Evolutionary conservation across 2,888 invertebrate species (phyloP).

Genomic region (Thymelicus sylvestris): DNA sequence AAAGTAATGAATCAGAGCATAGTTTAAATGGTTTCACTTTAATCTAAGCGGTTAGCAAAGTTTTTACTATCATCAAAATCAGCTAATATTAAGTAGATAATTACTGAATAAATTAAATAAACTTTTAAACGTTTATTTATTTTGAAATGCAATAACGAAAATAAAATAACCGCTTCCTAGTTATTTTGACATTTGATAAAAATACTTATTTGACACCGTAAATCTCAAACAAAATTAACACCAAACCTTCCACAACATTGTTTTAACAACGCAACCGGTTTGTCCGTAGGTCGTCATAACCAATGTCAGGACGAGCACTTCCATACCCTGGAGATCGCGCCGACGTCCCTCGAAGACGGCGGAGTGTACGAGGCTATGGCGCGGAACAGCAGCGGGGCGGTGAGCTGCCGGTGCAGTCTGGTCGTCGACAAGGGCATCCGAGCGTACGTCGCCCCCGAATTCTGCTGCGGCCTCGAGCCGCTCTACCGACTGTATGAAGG

Average conservation of each 20-base stretch:
- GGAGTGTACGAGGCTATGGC: slow-evolving; percentile 93
- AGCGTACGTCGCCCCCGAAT: slow-evolving; percentile 92
- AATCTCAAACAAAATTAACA: too few species aligned
- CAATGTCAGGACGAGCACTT: slow-evolving; percentile 90
- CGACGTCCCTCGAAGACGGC: slow-evolving; percentile 90
- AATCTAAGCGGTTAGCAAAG: too few species aligned
- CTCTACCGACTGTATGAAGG: slow-evolving; percentile 86
- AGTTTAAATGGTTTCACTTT: slow-evolving; percentile 11
- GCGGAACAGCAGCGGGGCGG: slow-evolving; percentile 91
- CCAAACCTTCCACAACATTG: too few species aligned
- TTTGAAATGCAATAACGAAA: too few species aligned
- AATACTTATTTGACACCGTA: too few species aligned
- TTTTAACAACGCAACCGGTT: too few species aligned
- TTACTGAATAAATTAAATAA: too few species aligned
- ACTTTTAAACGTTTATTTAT: too few species aligned
- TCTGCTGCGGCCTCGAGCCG: slow-evolving; percentile 88
- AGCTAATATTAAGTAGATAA: too few species aligned
- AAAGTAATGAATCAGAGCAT: neutral
- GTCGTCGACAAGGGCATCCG: slow-evolving; percentile 93
- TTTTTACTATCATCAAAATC: too few species aligned
- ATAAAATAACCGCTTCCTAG: too few species aligned
- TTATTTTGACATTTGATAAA: too few species aligned
- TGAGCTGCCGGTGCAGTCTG: slow-evolving; percentile 90
- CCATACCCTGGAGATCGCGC: slow-evolving; percentile 93
- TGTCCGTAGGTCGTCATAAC: slow-evolving; percentile 78